Evolutionary conservation across 2,113 vertebrate species (phyloP), one percentile per base, ranked within the genome.

Genomic region (Euleptes europaea): DNA sequence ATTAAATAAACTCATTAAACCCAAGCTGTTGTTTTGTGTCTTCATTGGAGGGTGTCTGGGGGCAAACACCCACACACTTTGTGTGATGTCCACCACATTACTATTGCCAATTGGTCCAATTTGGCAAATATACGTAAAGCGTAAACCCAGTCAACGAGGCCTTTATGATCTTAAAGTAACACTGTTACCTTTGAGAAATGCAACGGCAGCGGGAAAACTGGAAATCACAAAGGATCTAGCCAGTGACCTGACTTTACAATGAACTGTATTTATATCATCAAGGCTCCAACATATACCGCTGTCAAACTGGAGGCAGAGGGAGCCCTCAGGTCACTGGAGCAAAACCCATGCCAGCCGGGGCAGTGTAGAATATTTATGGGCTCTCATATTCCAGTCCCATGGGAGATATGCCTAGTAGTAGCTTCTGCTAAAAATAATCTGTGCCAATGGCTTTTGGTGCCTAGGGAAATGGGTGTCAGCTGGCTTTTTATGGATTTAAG

Each of bases 391-490:
- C 47, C 49, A 84, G 49, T 7, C 38, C 19, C 12, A 47, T 44
- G 49, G 54, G 74, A 60, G 33, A 57, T 71, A 8, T 72, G 66
- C 21, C 70, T 63, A n/a, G 38, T 44, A 83, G 80, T 33, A n/a
- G 13, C 49, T 44, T 60, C 75, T 71, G 31, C 31, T 63, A 28
- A 78, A 60, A 85, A 72, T 78, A 85, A 72, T 63, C 12, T 72
- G 75, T 28, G 35, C 75, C 66, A 57, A 17, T 42, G 66, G 33
- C 38, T 78, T 71, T 38, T 63, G 31, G 67, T 85, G 75, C 40
- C 83, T 47, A 72, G 66, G 83, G 83, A 78, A 72, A 78, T 71
- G 76, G 38, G 75, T 63, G 38, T 71, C 75, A 85, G 67, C 49
- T 78, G 83, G 49, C 66, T 84, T 71, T 71, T 33, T 60, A 78